Evolutionary conservation across 2,888 invertebrate genomes (phyloP).

Genomic region (Microctonus hyperodae): DNA sequence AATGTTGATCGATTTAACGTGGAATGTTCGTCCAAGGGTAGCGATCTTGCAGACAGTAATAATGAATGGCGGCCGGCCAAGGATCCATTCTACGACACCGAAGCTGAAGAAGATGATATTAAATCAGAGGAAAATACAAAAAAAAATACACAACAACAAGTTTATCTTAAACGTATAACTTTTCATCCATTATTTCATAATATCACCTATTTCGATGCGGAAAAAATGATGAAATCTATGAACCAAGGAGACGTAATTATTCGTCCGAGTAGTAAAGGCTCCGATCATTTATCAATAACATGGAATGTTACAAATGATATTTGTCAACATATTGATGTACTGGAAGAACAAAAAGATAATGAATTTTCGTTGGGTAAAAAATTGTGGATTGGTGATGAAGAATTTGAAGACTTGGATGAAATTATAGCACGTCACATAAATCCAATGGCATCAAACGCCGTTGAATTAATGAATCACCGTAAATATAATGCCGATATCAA

Average conservation of each 20-base stretch:
- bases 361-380: slow-evolving; percentile 90
- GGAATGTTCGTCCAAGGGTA: slow-evolving; percentile 92
- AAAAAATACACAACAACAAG: slow-evolving; percentile 81
- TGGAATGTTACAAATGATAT: slow-evolving; percentile 98
- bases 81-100: slow-evolving; percentile 91
- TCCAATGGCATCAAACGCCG: slow-evolving; percentile 93
- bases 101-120: slow-evolving; percentile 80
- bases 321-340: slow-evolving; percentile 95
- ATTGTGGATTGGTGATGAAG: slow-evolving; percentile 88
- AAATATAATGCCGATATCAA: slow-evolving; percentile 83
- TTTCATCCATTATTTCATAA: slow-evolving; percentile 98
- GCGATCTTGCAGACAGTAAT: slow-evolving; percentile 90
- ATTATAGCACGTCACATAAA: slow-evolving; percentile 96
- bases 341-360: slow-evolving; percentile 96
- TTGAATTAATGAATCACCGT: slow-evolving; percentile 90
- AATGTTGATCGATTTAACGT: slow-evolving; percentile 93
- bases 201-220: slow-evolving; percentile 91
- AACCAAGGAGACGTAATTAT: slow-evolving; percentile 98
- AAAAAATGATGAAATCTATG: slow-evolving; percentile 88
- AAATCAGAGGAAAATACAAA: slow-evolving; percentile 82
- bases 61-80: slow-evolving; percentile 89
- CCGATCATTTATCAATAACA: slow-evolving; percentile 95
- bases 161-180: slow-evolving; percentile 94
- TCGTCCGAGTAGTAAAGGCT: slow-evolving; percentile 95
- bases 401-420: slow-evolving; percentile 99